These are phyloP conservation scores for Tridacna crocea DNA, from an alignment of 2,888 invertebrate genomes.

Conservation along the genomic window DNA sequence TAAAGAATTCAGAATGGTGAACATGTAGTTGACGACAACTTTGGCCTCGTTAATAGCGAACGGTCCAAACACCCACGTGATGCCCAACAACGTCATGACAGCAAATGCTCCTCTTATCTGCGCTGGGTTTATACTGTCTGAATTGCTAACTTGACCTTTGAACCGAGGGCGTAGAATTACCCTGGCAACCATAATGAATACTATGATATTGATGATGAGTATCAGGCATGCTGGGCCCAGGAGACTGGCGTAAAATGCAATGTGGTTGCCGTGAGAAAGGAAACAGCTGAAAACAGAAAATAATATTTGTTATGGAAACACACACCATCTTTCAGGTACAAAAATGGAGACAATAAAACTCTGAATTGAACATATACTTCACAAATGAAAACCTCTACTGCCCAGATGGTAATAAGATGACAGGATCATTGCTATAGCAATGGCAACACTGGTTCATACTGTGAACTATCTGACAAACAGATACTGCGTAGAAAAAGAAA, in stretches of 20 bases:
- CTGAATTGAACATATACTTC: too few species aligned
- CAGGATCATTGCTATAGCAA: too few species aligned
- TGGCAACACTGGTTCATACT: too few species aligned
- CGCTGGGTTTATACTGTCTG: slow-evolving; percentile 67
- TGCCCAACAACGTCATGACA: slow-evolving; percentile 79
- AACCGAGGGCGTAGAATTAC: slow-evolving; percentile 78
- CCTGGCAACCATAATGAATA: slow-evolving; percentile 83
- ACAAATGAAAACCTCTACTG: too few species aligned
- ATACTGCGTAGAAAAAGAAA: too few species aligned
- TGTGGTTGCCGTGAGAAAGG: slow-evolving; percentile 81
- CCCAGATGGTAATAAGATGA: too few species aligned
- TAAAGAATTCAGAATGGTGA: slow-evolving; percentile 80
- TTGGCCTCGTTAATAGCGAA: slow-evolving; percentile 79
- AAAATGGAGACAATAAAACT: too few species aligned
- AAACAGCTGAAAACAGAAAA: slow-evolving; percentile 82
- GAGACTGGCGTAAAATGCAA: slow-evolving; percentile 84
- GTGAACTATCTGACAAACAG: too few species aligned
- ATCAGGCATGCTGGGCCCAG: slow-evolving; percentile 84
- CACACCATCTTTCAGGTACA: too few species aligned
- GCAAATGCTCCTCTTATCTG: slow-evolving; percentile 80
- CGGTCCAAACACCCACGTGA: slow-evolving; percentile 82
- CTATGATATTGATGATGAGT: slow-evolving; percentile 83
- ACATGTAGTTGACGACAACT: slow-evolving; percentile 78
- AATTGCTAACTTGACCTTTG: slow-evolving; percentile 66
- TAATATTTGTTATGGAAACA: neutral